phyloP scores from a whole-genome alignment of 2,888 invertebrate species.

The Graphium colonna region DNA sequence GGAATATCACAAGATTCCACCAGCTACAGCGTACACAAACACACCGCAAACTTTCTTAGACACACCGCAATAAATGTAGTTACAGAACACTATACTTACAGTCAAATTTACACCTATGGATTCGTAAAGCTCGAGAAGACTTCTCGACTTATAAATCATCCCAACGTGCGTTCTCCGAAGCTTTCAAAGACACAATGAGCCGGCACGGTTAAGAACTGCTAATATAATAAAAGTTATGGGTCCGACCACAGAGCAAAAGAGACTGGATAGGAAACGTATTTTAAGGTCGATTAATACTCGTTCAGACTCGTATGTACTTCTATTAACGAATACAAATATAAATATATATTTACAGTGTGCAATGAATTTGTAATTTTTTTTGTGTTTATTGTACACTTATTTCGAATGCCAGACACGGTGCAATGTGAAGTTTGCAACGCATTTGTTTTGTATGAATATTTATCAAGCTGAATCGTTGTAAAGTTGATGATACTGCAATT shows the following conservation, averaged over 20 bases:
- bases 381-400: background rate
- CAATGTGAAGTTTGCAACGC: background rate
- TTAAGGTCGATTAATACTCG: slow-evolving; percentile 10
- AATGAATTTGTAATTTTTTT: slow-evolving; percentile 6
- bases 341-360: too few relatives aligned
- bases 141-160: slow-evolving; percentile 35
- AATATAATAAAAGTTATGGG: slow-evolving; percentile 25
- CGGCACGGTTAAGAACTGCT: slow-evolving; percentile 5
- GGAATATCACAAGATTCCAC: background rate
- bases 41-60: background rate
- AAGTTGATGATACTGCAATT: background rate
- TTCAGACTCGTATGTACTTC: too few relatives aligned
- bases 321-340: too few relatives aligned
- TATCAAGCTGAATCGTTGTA: background rate
- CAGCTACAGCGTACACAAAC: background rate
- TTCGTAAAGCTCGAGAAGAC: slow-evolving; percentile 34
- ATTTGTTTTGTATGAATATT: background rate
- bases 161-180: slow-evolving; percentile 28
- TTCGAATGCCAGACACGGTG: background rate
- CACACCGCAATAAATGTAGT: slow-evolving; percentile 2
- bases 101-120: slow-evolving; percentile 41
- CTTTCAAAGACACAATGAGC: slow-evolving; percentile 15
- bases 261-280: slow-evolving; percentile 18
- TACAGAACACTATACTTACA: slow-evolving; percentile 38
- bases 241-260: slow-evolving; percentile 18